Evolutionary conservation across 1,140 invertebrate species (phyloP), one percentile per base, ranked within the genome.

Genomic region (Euwallacea fornicatus): DNA sequence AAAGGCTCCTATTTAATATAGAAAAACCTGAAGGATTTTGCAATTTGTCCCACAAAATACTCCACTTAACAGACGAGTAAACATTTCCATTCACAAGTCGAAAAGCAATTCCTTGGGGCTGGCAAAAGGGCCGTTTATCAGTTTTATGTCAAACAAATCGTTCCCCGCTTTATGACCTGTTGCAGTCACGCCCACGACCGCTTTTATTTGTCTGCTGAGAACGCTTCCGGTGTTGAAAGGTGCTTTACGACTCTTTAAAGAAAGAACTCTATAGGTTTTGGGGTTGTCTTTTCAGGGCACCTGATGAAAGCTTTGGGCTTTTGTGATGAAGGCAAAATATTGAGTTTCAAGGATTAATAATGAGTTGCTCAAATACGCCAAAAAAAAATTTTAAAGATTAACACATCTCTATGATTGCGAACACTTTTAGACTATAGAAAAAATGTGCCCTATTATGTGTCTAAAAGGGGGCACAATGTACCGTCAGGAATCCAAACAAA

Each of bases 91-190:
- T 72, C 58, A 72, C 41, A 13, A 63, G 21, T 53, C 16, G 43
- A 43, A 61, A 70, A 64, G 11, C 47, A 50, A 64, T 73, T 73
- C 63, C 53, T 68, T 9, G 16, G 21, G 21, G 15, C 61, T 43
- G n/a, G 67, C 67, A 72, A 72, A 66, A 61, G 70, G 50, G 13
- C 41, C 66, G 58, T 72, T 72, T 72, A 64, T 72, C 71, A 72
- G 67, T 72, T 68, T 68, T 67, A 72, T 72, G 71, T 72, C 71
- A 72, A 72, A 68, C 71, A 72, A 69, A 72, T 72, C 58, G 60
- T 54, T 46, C 42, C 54, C 21, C 21, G 21, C 41, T 63, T 72
- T 72, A 50, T 67, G 58, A 67, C 61, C 66, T 67, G 66, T 61
- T 58, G 46, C 58, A 66, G 65, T 60, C 58, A 71, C 69, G 41